Percentiles rank a stretch among this genome's conserved stretches.
These are phyloP conservation scores for Cephus cinctus DNA, from an alignment of 1,140 invertebrate genomes.

Conservation along the genomic window DNA sequence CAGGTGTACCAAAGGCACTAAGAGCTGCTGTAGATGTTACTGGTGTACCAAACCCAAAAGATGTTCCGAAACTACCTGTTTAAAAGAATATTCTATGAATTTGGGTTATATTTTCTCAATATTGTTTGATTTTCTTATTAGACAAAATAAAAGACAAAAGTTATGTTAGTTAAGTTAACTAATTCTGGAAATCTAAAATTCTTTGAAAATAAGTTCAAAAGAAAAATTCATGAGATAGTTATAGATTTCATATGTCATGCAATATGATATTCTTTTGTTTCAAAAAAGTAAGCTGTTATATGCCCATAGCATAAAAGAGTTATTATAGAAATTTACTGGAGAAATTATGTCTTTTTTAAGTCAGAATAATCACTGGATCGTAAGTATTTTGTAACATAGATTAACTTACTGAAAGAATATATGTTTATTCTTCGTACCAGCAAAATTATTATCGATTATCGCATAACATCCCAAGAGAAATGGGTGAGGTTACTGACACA, in stretches of 20 bases:
- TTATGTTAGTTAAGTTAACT: background rate
- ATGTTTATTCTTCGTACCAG: too few species aligned
- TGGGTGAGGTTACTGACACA: too few species aligned
- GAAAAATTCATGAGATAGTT: background rate
- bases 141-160: conserved; percentile 1
- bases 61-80: conserved; percentile 38
- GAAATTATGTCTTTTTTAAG: background rate
- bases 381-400: background rate
- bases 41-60: conserved; percentile 44
- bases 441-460: too few species aligned
- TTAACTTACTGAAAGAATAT: too few species aligned
- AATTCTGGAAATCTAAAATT: background rate
- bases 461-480: too few species aligned
- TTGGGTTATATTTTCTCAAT: too few species aligned
- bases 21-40: conserved; percentile 33
- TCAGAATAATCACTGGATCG: background rate
- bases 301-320: too few species aligned
- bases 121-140: conserved; percentile 3
- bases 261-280: background rate
- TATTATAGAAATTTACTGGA: too few species aligned
- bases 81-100: conserved; percentile 1
- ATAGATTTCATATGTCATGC: background rate
- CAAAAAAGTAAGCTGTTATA: too few species aligned
- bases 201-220: background rate
- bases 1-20: conserved; percentile 44